Evolutionary conservation across 2,113 vertebrate species (phyloP).

Genomic region (Fregetta grallaria): DNA sequence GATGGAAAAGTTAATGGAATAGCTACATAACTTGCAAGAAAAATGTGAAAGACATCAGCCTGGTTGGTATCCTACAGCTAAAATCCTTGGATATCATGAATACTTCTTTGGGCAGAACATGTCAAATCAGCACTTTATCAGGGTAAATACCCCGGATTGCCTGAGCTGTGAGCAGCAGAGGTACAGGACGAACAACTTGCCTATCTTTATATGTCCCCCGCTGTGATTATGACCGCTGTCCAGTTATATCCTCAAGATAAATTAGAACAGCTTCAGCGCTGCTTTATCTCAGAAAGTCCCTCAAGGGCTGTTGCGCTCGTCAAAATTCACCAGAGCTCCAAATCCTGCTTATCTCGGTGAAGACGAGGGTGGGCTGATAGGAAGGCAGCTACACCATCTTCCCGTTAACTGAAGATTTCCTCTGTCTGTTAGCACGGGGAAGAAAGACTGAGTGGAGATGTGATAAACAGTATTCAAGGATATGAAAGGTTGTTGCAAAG

Average conservation of each 20-base stretch:
- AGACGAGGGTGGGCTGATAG: slow-evolving; percentile 53
- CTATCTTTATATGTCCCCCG: slow-evolving; percentile 11
- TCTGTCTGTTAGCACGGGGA: background rate
- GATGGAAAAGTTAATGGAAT: background rate
- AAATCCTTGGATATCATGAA: background rate
- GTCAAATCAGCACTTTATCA: background rate
- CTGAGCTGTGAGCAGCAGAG: background rate
- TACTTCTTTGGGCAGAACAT: background rate
- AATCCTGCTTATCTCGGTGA: slow-evolving; percentile 51
- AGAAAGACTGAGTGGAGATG: background rate
- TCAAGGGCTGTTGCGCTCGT: background rate
- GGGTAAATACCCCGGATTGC: background rate
- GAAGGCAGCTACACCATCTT: slow-evolving; percentile 47
- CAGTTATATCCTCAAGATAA: slow-evolving; percentile 32
- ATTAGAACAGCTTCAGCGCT: background rate
- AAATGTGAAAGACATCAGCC: background rate
- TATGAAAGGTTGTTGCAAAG: background rate
- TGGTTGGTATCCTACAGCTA: background rate
- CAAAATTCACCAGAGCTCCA: slow-evolving; percentile 41
- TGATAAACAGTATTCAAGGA: slow-evolving; percentile 3
- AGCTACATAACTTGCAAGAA: background rate
- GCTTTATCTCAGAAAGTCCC: slow-evolving; percentile 20
- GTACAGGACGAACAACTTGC: background rate
- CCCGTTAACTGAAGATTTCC: slow-evolving; percentile 45
- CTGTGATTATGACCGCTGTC: background rate